phyloP scores from a whole-genome alignment of 2,113 vertebrate species.

The Acanthochromis polyacanthus region DNA sequence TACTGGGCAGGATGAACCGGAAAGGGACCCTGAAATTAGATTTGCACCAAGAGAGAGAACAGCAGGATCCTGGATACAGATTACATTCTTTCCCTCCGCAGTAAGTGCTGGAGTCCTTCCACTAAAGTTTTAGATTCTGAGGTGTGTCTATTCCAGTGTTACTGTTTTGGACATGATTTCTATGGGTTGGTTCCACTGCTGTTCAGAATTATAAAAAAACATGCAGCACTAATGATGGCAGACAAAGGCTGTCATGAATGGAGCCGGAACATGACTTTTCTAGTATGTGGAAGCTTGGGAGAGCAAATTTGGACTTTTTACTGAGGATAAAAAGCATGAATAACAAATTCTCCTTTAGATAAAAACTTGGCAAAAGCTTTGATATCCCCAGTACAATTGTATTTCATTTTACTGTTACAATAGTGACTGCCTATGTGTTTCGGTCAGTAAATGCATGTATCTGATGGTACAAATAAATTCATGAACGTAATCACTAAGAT shows the following conservation, averaged over 20 bases:
- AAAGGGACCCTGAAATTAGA: constrained; percentile 72
- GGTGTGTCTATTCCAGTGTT: not conserved
- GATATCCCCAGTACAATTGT: no score
- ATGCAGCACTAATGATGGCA: not conserved
- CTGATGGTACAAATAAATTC: no score
- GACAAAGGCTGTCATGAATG: not conserved
- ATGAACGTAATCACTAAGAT: no score
- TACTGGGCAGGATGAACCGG: constrained; percentile 62
- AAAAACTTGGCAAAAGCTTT: no score
- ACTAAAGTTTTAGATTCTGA: not conserved
- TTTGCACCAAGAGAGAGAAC: constrained; percentile 65
- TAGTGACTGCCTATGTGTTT: no score
- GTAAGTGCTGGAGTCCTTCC: not conserved
- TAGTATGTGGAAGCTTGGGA: not conserved
- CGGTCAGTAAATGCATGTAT: no score
- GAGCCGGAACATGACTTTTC: not conserved
- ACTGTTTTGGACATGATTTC: not conserved
- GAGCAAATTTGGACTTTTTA: no score
- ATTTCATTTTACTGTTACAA: no score
- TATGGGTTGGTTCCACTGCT: not conserved
- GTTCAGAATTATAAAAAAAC: not conserved
- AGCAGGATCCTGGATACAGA: constrained; percentile 33
- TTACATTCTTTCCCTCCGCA: constrained; percentile 8
- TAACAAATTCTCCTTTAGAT: no score
- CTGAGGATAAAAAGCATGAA: no score